Conservation (phyloP, 2,113 vertebrate species). For the Rostratula benghalensis region DNA sequence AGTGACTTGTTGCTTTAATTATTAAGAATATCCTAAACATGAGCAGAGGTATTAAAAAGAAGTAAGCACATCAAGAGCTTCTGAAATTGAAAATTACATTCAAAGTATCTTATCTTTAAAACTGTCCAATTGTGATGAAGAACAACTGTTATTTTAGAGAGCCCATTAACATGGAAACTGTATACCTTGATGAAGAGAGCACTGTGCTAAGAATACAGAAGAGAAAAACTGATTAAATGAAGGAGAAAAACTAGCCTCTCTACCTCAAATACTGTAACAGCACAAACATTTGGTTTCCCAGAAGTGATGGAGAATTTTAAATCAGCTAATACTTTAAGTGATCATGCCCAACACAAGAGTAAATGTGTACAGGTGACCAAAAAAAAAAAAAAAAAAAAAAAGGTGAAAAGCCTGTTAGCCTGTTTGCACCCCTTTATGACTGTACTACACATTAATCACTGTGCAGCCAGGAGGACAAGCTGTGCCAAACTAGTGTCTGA, state of each 20-base stretch:
- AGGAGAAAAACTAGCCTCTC: not conserved
- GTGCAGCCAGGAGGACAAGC: not conserved
- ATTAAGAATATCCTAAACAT: not conserved
- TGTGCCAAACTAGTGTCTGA: not conserved
- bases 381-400: not conserved
- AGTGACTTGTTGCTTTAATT: not conserved
- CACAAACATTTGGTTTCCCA: not conserved
- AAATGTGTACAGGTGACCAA: not conserved
- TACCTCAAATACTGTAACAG: not conserved
- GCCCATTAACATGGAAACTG: not conserved
- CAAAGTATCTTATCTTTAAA: not conserved
- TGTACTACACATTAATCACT: not conserved
- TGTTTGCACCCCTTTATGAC: rapidly evolving
- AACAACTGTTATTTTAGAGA: not conserved
- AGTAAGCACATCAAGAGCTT: not conserved
- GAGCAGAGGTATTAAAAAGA: not conserved
- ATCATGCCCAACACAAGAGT: not conserved
- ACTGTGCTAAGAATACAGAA: not conserved
- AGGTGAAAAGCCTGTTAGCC: not conserved
- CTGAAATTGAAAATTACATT: not conserved
- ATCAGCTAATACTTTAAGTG: not conserved
- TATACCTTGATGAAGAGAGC: not conserved
- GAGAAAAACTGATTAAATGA: not conserved
- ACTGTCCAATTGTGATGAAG: not conserved
- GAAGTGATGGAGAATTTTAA: not conserved